These are phyloP conservation scores for Ranitomeya imitator DNA, from an alignment of 2,113 vertebrate species.

Conservation along the genomic window DNA sequence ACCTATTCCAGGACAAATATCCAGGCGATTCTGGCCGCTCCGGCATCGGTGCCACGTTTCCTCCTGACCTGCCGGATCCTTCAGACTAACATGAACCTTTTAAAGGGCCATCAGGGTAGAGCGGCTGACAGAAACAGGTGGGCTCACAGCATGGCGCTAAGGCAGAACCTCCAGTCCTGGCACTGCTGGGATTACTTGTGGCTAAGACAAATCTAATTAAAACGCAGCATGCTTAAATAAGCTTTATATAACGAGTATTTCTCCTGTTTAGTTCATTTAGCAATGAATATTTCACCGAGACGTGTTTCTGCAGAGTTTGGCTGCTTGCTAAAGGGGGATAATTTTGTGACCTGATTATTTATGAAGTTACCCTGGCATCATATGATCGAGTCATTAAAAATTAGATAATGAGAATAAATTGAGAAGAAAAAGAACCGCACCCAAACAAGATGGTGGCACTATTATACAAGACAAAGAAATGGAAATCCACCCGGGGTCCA, in stretches of 20 bases:
- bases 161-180: constrained; percentile 57
- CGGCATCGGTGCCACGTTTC: constrained; percentile 38
- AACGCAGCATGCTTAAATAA: constrained; percentile 64
- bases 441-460: background rate
- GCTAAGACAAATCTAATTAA: constrained; percentile 70
- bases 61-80: background rate
- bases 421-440: background rate
- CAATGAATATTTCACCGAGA: constrained; percentile 28
- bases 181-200: constrained; percentile 65
- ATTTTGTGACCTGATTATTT: background rate
- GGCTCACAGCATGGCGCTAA: constrained; percentile 63
- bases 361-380: background rate
- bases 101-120: constrained; percentile 53
- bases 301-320: background rate
- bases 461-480: background rate
- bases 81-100: constrained; percentile 49
- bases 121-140: constrained; percentile 68
- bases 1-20: constrained; percentile 31
- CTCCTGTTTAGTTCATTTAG: constrained; percentile 25
- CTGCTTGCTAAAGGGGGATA: background rate
- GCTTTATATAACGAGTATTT: constrained; percentile 60
- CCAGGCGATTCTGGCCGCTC: rapidly evolving
- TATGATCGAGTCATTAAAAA: background rate
- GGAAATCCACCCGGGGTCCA: background rate
- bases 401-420: background rate